phyloP scores from a whole-genome alignment of 1,140 invertebrate species.

The Anoplolepis gracilipes region DNA sequence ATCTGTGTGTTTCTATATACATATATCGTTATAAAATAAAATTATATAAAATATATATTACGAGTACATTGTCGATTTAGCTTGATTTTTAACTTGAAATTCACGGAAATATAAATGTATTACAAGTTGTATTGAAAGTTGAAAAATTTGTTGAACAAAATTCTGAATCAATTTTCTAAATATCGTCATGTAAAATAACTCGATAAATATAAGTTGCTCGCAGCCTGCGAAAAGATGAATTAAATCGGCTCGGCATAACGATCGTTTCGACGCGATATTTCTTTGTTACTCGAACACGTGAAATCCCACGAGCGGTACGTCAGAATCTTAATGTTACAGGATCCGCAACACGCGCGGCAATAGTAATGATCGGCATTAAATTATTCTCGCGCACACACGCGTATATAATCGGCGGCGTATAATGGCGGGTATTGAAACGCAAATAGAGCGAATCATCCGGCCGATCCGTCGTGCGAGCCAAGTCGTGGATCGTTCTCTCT shows the following conservation, averaged over 20 bases:
- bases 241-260: no score
- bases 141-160: not conserved
- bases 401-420: constrained; percentile 56
- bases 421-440: constrained; percentile 67
- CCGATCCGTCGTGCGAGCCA: constrained; percentile 48
- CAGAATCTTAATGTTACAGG: not conserved
- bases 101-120: not conserved
- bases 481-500: constrained; percentile 49
- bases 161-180: not conserved
- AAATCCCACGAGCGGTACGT: not conserved
- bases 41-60: no score
- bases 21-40: no score
- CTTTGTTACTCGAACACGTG: not conserved
- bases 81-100: not conserved
- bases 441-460: constrained; percentile 65
- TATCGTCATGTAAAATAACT: not conserved
- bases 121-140: not conserved
- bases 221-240: no score
- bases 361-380: constrained; percentile 65
- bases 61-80: not conserved
- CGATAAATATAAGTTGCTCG: not conserved
- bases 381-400: constrained; percentile 57
- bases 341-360: constrained; percentile 16
- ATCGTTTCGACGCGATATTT: constrained; percentile 5
- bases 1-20: no score